Conservation (phyloP, 2,888 invertebrate species). For the Aphrophora alni region DNA sequence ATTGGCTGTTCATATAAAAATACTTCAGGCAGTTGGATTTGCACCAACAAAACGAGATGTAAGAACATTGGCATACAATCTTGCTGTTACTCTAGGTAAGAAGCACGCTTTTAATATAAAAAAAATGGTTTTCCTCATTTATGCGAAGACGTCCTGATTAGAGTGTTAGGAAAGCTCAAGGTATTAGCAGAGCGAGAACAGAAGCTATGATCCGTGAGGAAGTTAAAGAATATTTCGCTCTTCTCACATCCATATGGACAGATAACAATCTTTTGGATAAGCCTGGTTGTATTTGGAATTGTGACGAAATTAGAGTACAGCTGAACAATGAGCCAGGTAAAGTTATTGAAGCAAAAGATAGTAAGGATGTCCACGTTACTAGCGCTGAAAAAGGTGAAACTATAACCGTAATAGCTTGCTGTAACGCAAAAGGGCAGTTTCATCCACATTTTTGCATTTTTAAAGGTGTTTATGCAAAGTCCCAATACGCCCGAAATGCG, state of each 20-base stretch:
- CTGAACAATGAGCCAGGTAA: not conserved
- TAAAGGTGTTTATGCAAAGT: not conserved
- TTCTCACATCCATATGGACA: not conserved
- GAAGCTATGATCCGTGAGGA: not conserved
- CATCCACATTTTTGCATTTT: not conserved
- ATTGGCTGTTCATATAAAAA: not conserved
- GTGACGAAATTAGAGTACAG: not conserved
- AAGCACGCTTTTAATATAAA: not conserved
- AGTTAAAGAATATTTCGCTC: not conserved
- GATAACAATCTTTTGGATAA: not conserved
- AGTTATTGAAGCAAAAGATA: not conserved
- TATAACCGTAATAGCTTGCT: not conserved
- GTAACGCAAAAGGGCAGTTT: not conserved
- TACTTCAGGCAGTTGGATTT: not conserved
- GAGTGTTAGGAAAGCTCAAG: not conserved
- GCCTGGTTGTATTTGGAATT: constrained; percentile 1
- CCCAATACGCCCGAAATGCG: not conserved
- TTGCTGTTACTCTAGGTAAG: not conserved
- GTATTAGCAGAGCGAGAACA: not conserved
- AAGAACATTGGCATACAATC: not conserved
- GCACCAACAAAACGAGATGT: not conserved
- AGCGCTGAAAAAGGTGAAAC: not conserved
- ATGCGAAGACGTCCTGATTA: not conserved
- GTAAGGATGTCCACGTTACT: not conserved
- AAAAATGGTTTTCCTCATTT: not conserved